Conservation (phyloP, 2,888 invertebrate species). For the Euclidia mi region DNA sequence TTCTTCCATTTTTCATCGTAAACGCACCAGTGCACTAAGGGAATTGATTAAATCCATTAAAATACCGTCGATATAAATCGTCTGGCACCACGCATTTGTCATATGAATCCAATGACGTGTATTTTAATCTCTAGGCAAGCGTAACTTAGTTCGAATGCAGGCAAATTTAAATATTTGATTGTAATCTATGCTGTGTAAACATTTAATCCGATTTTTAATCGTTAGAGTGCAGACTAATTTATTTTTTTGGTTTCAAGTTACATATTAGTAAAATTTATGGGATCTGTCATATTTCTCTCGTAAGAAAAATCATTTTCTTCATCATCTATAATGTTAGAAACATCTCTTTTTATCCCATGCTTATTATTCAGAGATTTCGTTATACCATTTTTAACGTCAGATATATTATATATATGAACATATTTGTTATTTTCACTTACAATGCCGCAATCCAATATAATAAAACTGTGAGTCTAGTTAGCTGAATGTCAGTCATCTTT, state of each 20-base stretch:
- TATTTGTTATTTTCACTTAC: neutral
- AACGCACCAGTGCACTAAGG: constrained; percentile 56
- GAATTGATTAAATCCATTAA: constrained; percentile 79
- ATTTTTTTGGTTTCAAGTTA: constrained; percentile 19
- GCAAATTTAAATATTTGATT: constrained; percentile 85
- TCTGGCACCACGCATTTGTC: constrained; percentile 73
- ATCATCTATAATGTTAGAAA: constrained; percentile 1
- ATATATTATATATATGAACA: neutral
- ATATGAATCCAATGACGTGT: constrained; percentile 65
- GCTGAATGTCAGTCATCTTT: constrained; percentile 20
- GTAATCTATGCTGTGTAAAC: constrained; percentile 72
- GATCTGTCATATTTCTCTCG: neutral
- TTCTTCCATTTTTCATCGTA: constrained; percentile 73
- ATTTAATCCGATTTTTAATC: constrained; percentile 59
- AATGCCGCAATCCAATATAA: neutral
- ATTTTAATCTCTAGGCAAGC: constrained; percentile 58
- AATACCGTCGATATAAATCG: constrained; percentile 74
- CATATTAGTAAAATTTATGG: constrained; percentile 1
- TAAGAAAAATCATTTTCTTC: neutral
- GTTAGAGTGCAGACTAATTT: constrained; percentile 17
- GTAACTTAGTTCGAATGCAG: constrained; percentile 54
- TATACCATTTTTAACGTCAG: neutral
- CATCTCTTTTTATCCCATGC: constrained; percentile 1
- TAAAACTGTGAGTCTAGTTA: constrained; percentile 16
- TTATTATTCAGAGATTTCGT: neutral